Conservation (phyloP, 2,113 vertebrate species). For the Thomomys bottae region DNA sequence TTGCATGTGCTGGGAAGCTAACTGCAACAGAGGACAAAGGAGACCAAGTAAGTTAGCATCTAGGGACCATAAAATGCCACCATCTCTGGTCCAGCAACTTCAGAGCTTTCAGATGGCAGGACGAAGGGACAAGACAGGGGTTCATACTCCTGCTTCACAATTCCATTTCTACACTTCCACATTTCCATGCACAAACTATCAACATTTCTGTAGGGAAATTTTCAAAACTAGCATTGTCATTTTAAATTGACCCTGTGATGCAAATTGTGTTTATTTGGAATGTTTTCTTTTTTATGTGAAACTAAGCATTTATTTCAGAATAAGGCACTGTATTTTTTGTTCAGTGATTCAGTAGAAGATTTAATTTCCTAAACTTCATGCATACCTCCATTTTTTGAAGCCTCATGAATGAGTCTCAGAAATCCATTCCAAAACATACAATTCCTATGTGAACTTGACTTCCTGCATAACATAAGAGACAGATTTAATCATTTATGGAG, state of each 20-base stretch:
- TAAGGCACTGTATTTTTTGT: conserved; percentile 16
- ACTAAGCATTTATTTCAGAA: conserved; percentile 33
- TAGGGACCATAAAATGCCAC: neutral
- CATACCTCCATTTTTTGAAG: neutral
- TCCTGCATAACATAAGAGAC: neutral
- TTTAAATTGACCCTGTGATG: conserved; percentile 69
- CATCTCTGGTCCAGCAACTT: neutral
- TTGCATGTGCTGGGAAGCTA: neutral
- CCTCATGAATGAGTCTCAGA: neutral
- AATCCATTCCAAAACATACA: conserved; percentile 34
- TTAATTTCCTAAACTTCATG: conserved; percentile 16
- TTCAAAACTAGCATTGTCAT: conserved; percentile 10
- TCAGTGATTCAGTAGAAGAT: neutral
- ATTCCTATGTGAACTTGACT: neutral
- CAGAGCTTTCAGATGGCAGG: neutral
- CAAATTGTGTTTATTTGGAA: conserved; percentile 7
- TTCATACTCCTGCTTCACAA: neutral
- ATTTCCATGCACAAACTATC: conserved; percentile 62
- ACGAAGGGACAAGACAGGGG: neutral
- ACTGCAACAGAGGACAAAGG: neutral
- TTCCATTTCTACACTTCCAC: no score
- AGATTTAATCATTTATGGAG: neutral
- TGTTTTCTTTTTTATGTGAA: conserved; percentile 38
- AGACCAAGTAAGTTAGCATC: neutral
- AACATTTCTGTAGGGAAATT: neutral